These are phyloP conservation scores for Gallinago stenura DNA, from an alignment of 2,797 vertebrate species.

Conservation along the genomic window DNA sequence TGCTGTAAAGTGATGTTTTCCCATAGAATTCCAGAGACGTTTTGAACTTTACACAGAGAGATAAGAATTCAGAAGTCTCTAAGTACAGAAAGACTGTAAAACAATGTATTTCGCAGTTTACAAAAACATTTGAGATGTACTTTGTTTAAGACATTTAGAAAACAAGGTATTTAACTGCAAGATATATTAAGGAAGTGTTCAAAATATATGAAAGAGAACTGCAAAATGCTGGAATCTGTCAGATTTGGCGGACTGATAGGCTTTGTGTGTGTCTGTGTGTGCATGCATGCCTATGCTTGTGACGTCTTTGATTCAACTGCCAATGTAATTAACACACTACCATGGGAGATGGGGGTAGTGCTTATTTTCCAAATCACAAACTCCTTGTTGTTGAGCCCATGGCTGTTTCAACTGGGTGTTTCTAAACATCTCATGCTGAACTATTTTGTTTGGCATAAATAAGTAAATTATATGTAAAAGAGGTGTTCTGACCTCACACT, in stretches of 20 bases:
- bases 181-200: background rate
- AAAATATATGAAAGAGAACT: background rate
- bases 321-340: conserved; percentile 2
- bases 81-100: background rate
- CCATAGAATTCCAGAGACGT: background rate
- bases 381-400: background rate
- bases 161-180: conserved; percentile 1
- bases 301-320: conserved; percentile 14
- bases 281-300: background rate
- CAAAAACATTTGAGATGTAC: background rate
- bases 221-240: conserved; percentile 21
- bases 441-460: background rate
- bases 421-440: conserved; percentile 1
- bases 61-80: background rate
- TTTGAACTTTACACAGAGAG: background rate
- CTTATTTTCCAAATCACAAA: background rate
- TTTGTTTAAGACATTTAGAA: conserved; percentile 29
- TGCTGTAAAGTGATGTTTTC: background rate
- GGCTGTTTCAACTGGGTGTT: background rate
- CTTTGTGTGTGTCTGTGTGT: background rate
- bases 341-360: background rate
- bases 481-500: background rate
- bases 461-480: background rate
- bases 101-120: conserved; percentile 21
- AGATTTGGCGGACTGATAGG: background rate